Evolutionary conservation across 2,113 vertebrate genomes (phyloP).

Genomic region (Cephalopterus ornatus): DNA sequence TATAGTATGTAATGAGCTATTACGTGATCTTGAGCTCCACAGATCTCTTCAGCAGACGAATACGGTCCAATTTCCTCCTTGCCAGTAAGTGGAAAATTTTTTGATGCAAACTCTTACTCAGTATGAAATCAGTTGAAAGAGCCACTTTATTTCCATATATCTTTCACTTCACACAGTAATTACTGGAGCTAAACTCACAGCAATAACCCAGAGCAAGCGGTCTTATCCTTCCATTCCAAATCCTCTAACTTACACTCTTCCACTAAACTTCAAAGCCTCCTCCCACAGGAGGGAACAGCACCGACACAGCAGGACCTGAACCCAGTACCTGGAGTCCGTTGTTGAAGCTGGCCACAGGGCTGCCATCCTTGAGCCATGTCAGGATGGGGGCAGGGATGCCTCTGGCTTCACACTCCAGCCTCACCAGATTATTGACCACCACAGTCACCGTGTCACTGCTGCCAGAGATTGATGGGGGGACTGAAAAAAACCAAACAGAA

Average conservation of each 20-base stretch:
- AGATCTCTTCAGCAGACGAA: neutral
- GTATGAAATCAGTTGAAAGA: neutral
- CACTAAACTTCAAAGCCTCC: neutral
- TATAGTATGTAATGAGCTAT: neutral
- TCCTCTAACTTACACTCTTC: neutral
- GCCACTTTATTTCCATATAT: neutral
- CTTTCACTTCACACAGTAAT: neutral
- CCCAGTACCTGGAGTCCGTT: conserved; percentile 85
- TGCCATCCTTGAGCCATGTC: conserved; percentile 95
- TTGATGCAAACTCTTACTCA: neutral
- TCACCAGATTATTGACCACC: conserved; percentile 86
- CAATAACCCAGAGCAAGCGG: neutral
- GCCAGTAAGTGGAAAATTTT: neutral
- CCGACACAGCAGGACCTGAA: neutral
- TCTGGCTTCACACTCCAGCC: conserved; percentile 89
- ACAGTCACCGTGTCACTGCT: conserved; percentile 79
- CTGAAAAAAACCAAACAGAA: conserved; percentile 30
- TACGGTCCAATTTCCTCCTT: neutral
- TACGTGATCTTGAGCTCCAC: neutral
- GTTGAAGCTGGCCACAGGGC: conserved; percentile 87
- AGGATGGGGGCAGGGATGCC: conserved; percentile 90
- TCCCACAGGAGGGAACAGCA: neutral
- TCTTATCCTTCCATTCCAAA: neutral
- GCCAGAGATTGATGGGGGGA: conserved; percentile 88
- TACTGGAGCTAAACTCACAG: neutral